phyloP scores from a whole-genome alignment of 2,888 invertebrate species.

The Lottia gigantea region DNA sequence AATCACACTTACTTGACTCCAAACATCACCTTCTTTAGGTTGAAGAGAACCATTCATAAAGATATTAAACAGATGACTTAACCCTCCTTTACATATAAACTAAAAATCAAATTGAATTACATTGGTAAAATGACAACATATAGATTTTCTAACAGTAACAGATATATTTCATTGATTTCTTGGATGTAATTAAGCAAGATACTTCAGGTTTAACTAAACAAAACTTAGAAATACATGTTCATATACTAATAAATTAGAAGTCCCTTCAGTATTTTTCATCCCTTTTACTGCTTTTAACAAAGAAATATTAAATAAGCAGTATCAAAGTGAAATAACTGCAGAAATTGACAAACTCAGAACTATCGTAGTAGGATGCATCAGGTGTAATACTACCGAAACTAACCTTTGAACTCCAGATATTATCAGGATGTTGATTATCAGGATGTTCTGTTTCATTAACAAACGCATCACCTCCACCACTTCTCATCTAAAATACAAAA shows the following conservation, averaged over 20 bases:
- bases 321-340: too few species aligned
- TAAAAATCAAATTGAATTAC: constrained; percentile 52
- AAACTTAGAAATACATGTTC: too few species aligned
- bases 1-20: constrained; percentile 69
- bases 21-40: constrained; percentile 76
- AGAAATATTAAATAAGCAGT: too few species aligned
- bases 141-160: neutral
- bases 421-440: constrained; percentile 43
- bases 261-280: too few species aligned
- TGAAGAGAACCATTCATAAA: constrained; percentile 88
- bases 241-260: too few species aligned
- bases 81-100: constrained; percentile 88
- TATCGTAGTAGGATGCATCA: neutral
- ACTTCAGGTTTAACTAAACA: too few species aligned
- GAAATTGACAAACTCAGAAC: neutral
- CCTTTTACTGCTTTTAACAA: too few species aligned
- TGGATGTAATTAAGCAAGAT: too few species aligned
- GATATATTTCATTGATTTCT: too few species aligned
- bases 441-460: constrained; percentile 22
- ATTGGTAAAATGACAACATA: too few species aligned
- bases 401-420: constrained; percentile 58
- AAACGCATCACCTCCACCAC: constrained; percentile 43
- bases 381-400: neutral
- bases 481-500: constrained; percentile 38
- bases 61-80: constrained; percentile 88